Evolutionary conservation across 1,140 invertebrate species (phyloP), one percentile per base, ranked within the genome.

Genomic region (Heterodera carotae): DNA sequence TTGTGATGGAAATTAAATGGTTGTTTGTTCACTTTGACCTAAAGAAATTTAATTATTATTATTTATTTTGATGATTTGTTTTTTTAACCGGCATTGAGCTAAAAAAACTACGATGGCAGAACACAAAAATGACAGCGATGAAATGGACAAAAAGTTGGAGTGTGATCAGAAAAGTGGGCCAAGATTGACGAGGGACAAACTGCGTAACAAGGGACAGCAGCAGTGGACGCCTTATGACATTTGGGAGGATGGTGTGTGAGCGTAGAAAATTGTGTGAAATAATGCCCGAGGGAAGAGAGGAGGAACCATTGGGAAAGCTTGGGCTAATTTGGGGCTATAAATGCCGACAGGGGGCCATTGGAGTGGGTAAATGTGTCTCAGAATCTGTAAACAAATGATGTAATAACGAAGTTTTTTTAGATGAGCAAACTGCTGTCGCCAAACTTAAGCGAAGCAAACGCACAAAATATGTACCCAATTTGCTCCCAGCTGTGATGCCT

Each of bases 401-500:
- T 31, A 29, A 29, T 29, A 4, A 31, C 4, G 27, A 12, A 1
- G 27, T 29, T n/a, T 27, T 25, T 66, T 66, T 66, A 66, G 62
- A 10, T 31, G 8, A 22, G 1, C 12, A 15, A 3, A 56, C 5
- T 18, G 22, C n/a, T 18, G 62, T 27, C 27, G 12, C 67, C 5
- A 60, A 10, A 22, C 12, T 18, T 12, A 80, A 62, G 22, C n/a
- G 29, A 3, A 25, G 27, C 6, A 27, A 43, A 22, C 81, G 76
- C 25, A 48, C 25, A 22, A 77, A 68, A 67, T 75, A 81, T 59
- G 53, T 81, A 25, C 81, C 69, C 18, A 78, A 69, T 79, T 36
- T 82, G 34, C 69, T 81, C 15, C 80, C 80, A 18, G 53, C 81
- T 15, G 76, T 81, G 39, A 34, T 72, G 43, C 29, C 73, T 39